Evolutionary conservation across 2,888 invertebrate species (phyloP), one percentile per base, ranked within the genome.

Genomic region (Cantharis lateralis): DNA sequence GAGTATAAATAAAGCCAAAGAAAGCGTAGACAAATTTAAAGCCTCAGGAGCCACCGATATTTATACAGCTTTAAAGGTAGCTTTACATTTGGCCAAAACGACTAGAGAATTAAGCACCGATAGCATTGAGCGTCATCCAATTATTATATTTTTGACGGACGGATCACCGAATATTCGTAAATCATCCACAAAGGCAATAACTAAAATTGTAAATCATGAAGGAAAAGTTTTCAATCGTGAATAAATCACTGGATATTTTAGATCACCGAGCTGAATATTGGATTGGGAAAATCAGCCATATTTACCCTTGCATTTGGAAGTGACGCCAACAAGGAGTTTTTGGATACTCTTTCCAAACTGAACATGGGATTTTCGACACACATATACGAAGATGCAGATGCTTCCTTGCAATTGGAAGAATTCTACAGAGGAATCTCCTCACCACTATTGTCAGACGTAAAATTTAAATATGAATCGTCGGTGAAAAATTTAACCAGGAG

Each of bases 31-130:
- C 76, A 85, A 89, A 76, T 86, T 91, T 62, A 83, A 86, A 61
- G 90, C 91, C 1, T 83, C 84, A 18, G 91, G 91, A 10, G 16
- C 91, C 28, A 93, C 93, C 9, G 92, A 93, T 82, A 92, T 93
- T 79, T 89, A 90, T 80, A 90, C 89, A 75, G 92, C 93, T 0
- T 82, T 93, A 7, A 81, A 86, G 28, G 81, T 84, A 76, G 86
- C 87, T 10, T 80, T 90, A 3, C 87, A 89, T 32, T 87, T 91
- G 1, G 89, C 90, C 72, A 16, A 73, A 61, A 13, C 24, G 13
- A 20, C 28, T 9, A 48, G 26, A 24, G 61, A 13, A 24, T 13
- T 20, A 9, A 62, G 66, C 15, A 15, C 48, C 10, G 63, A 75
- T 15, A 86, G 5, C 82, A 89, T 80, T 89, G 91, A 84, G 90